These are phyloP conservation scores for Ctenoplectra terminalis DNA, from an alignment of 1,140 invertebrate species.

Conservation along the genomic window DNA sequence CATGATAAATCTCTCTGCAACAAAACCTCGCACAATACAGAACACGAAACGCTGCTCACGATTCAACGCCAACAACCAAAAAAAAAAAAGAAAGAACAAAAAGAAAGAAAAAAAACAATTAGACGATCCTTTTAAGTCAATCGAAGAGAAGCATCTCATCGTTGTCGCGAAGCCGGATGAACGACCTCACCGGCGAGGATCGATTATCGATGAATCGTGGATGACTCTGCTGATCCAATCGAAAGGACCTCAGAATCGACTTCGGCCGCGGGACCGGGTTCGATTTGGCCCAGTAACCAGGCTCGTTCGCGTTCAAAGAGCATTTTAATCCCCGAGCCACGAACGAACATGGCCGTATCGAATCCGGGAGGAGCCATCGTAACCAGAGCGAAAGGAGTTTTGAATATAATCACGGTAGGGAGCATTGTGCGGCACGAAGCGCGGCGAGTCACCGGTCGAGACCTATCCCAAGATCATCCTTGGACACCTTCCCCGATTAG, in stretches of 20 bases:
- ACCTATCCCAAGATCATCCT: constrained; percentile 66
- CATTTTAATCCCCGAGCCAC: constrained; percentile 47
- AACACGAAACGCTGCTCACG: too few species aligned
- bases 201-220: constrained; percentile 61
- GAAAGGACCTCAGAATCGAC: not conserved
- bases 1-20: too few species aligned
- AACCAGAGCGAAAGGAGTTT: constrained; percentile 55
- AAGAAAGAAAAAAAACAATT: not conserved
- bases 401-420: constrained; percentile 51
- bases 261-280: not conserved
- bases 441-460: constrained; percentile 41
- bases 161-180: constrained; percentile 23
- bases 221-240: constrained; percentile 46
- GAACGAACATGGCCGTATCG: constrained; percentile 60
- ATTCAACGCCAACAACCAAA: not conserved
- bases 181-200: constrained; percentile 18
- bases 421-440: constrained; percentile 38
- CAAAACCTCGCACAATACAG: too few species aligned
- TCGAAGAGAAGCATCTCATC: not conserved
- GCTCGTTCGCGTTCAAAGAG: constrained; percentile 17
- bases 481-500: constrained; percentile 65
- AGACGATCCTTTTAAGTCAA: not conserved
- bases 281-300: constrained; percentile 32
- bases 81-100: not conserved
- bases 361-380: constrained; percentile 53